A percentile compares a stretch with the other conserved stretches of the same genome.
Conservation (phyloP, 2,797 vertebrate genomes). For the Cyprinella venusta region DNA sequence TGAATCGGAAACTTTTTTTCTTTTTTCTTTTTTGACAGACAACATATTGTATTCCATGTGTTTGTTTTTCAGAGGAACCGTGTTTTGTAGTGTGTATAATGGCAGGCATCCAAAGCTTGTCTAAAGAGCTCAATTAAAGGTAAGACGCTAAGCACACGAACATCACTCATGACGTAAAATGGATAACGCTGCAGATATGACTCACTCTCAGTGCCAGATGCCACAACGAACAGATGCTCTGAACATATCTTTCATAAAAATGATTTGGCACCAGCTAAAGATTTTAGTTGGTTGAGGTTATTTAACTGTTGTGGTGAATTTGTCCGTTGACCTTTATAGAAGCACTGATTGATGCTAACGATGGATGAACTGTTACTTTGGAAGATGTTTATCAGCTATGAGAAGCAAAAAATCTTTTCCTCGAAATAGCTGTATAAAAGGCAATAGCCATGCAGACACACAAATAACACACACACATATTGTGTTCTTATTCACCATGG, state of each 20-base stretch:
- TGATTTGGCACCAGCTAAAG: not conserved
- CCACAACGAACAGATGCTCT: slow-evolving; percentile 2
- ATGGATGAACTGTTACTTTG: not conserved
- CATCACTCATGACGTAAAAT: slow-evolving; percentile 52
- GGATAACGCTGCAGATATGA: slow-evolving; percentile 21
- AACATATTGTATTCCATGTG: slow-evolving; percentile 44
- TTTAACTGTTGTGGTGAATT: not conserved
- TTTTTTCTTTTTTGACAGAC: slow-evolving; percentile 38
- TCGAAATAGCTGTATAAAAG: slow-evolving; percentile 12
- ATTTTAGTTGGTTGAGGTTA: not conserved
- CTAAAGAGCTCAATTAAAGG: slow-evolving; percentile 59
- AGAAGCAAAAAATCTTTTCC: not conserved
- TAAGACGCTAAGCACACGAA: slow-evolving; percentile 49
- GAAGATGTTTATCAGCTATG: slow-evolving; percentile 2
- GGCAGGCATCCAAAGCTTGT: slow-evolving; percentile 60
- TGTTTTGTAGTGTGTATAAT: slow-evolving; percentile 61
- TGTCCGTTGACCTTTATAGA: slow-evolving; percentile 9
- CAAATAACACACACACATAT: slow-evolving; percentile 63
- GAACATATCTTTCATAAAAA: not conserved
- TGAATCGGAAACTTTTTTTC: slow-evolving; percentile 31
- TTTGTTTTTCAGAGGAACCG: slow-evolving; percentile 59
- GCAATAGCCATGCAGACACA: not conserved
- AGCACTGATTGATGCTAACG: slow-evolving; percentile 26
- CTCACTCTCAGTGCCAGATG: not conserved
- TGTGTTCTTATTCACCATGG: slow-evolving; percentile 94